phyloP scores from a whole-genome alignment of 1,140 invertebrate species.

The Catajapyx aquilonaris region DNA sequence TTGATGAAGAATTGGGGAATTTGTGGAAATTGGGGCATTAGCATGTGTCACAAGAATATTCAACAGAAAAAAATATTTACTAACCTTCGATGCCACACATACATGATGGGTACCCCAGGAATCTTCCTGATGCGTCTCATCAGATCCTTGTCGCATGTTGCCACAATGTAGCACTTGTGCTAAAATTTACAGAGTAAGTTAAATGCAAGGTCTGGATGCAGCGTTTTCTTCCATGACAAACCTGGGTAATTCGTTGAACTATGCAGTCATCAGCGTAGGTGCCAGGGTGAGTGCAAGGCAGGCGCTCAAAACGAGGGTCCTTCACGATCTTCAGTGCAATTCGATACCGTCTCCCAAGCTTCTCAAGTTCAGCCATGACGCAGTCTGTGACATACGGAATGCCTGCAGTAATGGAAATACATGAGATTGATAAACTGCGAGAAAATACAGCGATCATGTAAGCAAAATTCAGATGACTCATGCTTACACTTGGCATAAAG shows the following conservation, averaged over 20 bases:
- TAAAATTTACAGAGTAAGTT: no score
- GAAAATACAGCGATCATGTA: slow-evolving; percentile 6
- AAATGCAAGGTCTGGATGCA: no score
- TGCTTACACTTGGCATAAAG: slow-evolving; percentile 84
- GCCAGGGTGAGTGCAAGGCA: slow-evolving; percentile 90
- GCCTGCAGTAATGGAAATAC: slow-evolving; percentile 22
- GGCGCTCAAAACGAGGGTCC: slow-evolving; percentile 79
- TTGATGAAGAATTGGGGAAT: background rate
- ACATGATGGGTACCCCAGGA: slow-evolving; percentile 98
- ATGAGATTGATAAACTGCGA: background rate
- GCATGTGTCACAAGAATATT: no score
- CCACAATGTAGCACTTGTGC: slow-evolving; percentile 99
- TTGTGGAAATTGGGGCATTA: no score
- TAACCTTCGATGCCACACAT: slow-evolving; percentile 65
- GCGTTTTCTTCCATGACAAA: no score
- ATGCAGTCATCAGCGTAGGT: slow-evolving; percentile 99
- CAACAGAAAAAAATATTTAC: slow-evolving; percentile 8
- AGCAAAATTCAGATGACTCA: slow-evolving; percentile 7
- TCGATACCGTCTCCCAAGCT: slow-evolving; percentile 86
- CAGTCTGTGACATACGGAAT: slow-evolving; percentile 98
- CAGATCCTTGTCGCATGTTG: slow-evolving; percentile 95
- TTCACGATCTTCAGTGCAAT: slow-evolving; percentile 91
- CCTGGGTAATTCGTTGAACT: slow-evolving; percentile 81
- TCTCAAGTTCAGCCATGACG: slow-evolving; percentile 95
- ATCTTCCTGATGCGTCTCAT: slow-evolving; percentile 93